Base-by-base conservation (phyloP, 2,888 invertebrate genomes). In the Charanyca ferruginea region DNA sequence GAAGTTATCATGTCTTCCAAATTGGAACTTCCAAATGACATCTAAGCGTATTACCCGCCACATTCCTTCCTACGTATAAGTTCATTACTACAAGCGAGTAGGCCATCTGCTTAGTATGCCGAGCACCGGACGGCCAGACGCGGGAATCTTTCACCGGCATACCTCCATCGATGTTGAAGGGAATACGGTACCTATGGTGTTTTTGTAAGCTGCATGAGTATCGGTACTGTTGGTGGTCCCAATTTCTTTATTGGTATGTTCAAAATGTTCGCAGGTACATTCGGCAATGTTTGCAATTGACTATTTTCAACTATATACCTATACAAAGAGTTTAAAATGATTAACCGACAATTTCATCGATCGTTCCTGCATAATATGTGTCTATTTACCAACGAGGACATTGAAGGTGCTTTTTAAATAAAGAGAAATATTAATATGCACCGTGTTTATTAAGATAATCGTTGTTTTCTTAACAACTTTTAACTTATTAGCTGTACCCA, bases 101-200 rank as follows among this genome's bases (percentile, higher is more conserved):
- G 74, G 66, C 59, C 81, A 70, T 51, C 73, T 81, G 64, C 41
- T 82, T 81, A 73, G 66, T 81, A 82, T 82, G 66, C 82, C 45
- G 49, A 64, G 57, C 75, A 49, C 23, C 42, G 1, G 13, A 9
- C 63, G 65, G 61, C 72, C 55, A 52, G 38, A 66, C 52, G 52
- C 76, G 58, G 66, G 76, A 72, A 75, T 83, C 69, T 82, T 74
- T 83, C 74, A 61, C 76, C 55, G 55, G 38, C 63, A 70, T 77
- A 65, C 76, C 81, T 67, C 45, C 42, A 41, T 48, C 45, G 47
- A 54, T 59, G 61, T 59, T 61, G 51, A 42, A 68, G 65, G 71
- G 73, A 66, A 68, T 79, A 74, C 47, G 57, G 66, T 67, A 66
- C 42, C n/a, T 44, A 53, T 47, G 54, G 42, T n/a, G 54, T 61